A percentile compares a stretch with the other conserved stretches of the same genome.
phyloP scores from a whole-genome alignment of 1,140 invertebrate genomes.

The Drosophila ficusphila region DNA sequence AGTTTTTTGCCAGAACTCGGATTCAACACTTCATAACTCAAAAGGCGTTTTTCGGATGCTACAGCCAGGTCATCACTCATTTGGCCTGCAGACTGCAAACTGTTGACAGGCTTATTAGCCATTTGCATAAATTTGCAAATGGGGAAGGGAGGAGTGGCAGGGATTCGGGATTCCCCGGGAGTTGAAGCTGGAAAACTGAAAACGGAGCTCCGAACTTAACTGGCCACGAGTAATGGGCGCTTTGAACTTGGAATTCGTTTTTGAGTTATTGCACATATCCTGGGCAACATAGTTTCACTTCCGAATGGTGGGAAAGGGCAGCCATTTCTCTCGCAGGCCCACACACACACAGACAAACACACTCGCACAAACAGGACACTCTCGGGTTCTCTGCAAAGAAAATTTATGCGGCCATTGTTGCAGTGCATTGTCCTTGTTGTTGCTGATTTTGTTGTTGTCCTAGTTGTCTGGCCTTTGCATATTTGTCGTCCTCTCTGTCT shows the following conservation, averaged over 20 bases:
- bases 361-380: slow-evolving; percentile 13
- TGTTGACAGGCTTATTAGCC: slow-evolving; percentile 83
- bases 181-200: slow-evolving; percentile 12
- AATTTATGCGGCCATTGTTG: slow-evolving; percentile 83
- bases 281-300: slow-evolving; percentile 83
- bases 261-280: slow-evolving; percentile 82
- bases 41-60: slow-evolving; percentile 51
- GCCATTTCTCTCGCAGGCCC: slow-evolving; percentile 49
- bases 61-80: slow-evolving; percentile 61
- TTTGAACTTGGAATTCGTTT: slow-evolving; percentile 83
- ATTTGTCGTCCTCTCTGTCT: slow-evolving; percentile 76
- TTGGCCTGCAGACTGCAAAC: slow-evolving; percentile 66
- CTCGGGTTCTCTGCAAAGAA: slow-evolving; percentile 57
- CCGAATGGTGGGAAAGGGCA: slow-evolving; percentile 66
- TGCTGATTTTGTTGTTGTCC: slow-evolving; percentile 59
- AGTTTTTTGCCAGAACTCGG: slow-evolving; percentile 42
- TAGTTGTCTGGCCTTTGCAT: slow-evolving; percentile 76
- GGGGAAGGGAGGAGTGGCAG: not conserved
- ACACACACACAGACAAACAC: slow-evolving; percentile 11
- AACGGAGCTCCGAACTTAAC: slow-evolving; percentile 32
- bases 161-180: slow-evolving; percentile 11
- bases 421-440: slow-evolving; percentile 70
- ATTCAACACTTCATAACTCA: slow-evolving; percentile 79
- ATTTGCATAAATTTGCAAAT: slow-evolving; percentile 75
- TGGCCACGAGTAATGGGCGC: slow-evolving; percentile 78